Percentiles rank a stretch among this genome's conserved stretches.
Conservation (phyloP, 92 coral and sea anemone species). For the Porites evermanni region DNA sequence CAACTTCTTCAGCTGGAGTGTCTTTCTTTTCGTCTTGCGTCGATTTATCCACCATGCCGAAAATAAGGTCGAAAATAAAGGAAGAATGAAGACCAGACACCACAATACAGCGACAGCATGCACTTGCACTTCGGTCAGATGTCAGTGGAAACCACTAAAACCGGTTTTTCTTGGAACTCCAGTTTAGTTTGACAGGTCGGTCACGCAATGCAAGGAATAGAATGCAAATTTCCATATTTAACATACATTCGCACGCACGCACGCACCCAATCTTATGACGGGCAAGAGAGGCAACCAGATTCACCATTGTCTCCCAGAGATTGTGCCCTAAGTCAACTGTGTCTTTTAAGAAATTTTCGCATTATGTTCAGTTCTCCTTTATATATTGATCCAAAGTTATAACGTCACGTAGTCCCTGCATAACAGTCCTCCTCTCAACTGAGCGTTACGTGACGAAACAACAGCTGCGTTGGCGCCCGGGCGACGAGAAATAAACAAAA, state of each 20-base stretch:
- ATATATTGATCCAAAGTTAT: no score
- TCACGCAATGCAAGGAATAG: background rate
- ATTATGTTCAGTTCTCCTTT: no score
- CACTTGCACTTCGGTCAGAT: background rate
- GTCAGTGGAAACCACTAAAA: conserved; percentile 35
- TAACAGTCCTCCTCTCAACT: no score
- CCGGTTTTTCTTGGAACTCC: conserved; percentile 18
- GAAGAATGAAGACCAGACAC: background rate
- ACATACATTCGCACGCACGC: background rate
- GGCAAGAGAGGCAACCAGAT: no score
- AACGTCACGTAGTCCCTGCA: no score
- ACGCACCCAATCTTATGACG: background rate
- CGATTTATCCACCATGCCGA: conserved; percentile 24
- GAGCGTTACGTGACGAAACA: no score
- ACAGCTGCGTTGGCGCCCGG: no score
- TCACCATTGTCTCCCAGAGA: no score
- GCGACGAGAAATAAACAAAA: no score
- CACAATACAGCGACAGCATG: background rate
- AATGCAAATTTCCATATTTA: background rate
- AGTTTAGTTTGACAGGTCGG: conserved; percentile 13
- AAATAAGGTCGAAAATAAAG: background rate
- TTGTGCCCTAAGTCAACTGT: no score
- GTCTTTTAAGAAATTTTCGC: no score
- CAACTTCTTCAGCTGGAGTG: conserved; percentile 11
- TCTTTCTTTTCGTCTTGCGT: conserved; percentile 12